Conservation (phyloP, 2,888 invertebrate species). For the Pharmacophagus antenor region DNA sequence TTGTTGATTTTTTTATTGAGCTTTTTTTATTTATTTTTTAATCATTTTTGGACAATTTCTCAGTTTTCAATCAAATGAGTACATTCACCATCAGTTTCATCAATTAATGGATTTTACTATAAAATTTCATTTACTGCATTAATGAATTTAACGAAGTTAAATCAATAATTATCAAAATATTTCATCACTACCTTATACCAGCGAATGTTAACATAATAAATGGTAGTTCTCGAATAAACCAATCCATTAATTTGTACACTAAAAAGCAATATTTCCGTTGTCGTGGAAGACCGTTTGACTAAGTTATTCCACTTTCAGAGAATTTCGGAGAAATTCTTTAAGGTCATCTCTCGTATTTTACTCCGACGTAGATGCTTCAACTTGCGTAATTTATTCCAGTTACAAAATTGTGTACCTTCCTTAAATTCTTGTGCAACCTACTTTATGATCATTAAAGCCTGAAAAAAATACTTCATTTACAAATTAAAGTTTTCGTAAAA, state of each 20-base stretch:
- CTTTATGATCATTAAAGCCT: too few relatives aligned
- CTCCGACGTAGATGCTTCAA: background rate
- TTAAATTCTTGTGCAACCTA: background rate
- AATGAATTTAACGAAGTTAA: too few relatives aligned
- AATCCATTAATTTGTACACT: conserved; percentile 1
- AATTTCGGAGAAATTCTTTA: background rate
- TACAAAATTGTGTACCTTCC: background rate
- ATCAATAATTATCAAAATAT: background rate
- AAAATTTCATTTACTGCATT: too few relatives aligned
- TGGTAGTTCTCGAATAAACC: background rate
- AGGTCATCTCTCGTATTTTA: background rate
- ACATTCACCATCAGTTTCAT: too few relatives aligned
- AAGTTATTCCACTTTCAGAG: background rate
- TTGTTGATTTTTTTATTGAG: too few relatives aligned
- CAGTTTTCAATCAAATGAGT: too few relatives aligned
- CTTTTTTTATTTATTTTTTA: too few relatives aligned
- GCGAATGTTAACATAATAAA: background rate
- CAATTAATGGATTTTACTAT: too few relatives aligned
- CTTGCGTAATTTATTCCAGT: background rate
- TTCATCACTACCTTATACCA: background rate
- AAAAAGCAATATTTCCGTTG: conserved; percentile 4
- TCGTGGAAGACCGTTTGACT: conserved; percentile 2
- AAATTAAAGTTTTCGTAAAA: too few relatives aligned
- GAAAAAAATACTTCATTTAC: too few relatives aligned
- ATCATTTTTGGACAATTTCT: too few relatives aligned